Conservation (phyloP, 2,888 invertebrate genomes). For the Oxystoma pomonae region DNA sequence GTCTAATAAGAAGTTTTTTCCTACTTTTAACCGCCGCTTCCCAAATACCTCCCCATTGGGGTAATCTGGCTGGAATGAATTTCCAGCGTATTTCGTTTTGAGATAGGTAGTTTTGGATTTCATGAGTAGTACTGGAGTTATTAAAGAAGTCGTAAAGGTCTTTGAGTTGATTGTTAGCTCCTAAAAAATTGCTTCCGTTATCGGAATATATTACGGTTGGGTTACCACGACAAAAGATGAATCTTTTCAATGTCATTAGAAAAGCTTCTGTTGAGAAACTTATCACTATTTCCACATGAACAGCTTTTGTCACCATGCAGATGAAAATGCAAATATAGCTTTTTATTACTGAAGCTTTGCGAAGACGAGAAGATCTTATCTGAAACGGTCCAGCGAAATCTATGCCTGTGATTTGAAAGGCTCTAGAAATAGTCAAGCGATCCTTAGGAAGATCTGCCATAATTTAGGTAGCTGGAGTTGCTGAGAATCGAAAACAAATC, state of each 20-base stretch:
- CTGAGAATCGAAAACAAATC: conserved; percentile 18
- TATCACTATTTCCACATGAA: no score
- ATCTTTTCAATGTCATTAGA: no score
- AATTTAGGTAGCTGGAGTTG: conserved; percentile 10
- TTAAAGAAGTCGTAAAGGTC: conserved; percentile 12
- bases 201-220: conserved; percentile 10
- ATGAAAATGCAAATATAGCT: conserved; percentile 11
- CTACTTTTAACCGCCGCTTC: no score
- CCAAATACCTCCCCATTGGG: no score
- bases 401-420: conserved; percentile 17
- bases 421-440: neutral
- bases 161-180: conserved; percentile 13
- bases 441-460: conserved; percentile 14
- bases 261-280: no score
- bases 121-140: neutral
- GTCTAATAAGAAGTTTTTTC: no score
- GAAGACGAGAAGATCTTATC: conserved; percentile 4
- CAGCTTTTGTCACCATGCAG: no score
- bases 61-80: no score
- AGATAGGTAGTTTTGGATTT: conserved; percentile 4
- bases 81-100: conserved; percentile 27
- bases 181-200: conserved; percentile 19
- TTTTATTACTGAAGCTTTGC: neutral
- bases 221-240: no score
- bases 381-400: conserved; percentile 26